Base-by-base conservation (phyloP, 2,888 invertebrate species). In the Phengaris alcon region DNA sequence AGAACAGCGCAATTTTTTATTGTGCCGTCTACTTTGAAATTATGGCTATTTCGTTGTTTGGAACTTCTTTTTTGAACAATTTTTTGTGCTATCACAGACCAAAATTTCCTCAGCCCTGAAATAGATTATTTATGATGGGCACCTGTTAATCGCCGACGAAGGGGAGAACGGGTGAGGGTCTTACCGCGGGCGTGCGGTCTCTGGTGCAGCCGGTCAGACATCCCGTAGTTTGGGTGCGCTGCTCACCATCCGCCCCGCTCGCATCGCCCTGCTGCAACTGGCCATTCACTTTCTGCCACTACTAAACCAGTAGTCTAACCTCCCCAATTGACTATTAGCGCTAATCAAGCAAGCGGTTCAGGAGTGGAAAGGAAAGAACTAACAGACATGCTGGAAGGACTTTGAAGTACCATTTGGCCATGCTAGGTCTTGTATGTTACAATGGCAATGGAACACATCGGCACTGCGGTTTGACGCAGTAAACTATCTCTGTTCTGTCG, bases 131-230 rank as follows among this genome's bases (percentile, higher is more conserved):
- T 10, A 64, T 8, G 22, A 22, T 22, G 35, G 64, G 22, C 7
- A 52, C 52, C 35, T 64, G 59, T 64, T 75, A 52, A 74, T 84
- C 82, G 80, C 78, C 80, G 82, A 81, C 75, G 68, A 73, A 35
- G 48, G 51, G 59, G 54, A 74, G 48, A 74, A 73, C 70, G 72
- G 73, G 75, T 51, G 70, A 81, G 82, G 35, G 64, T 84, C 96
- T 96, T 95, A 96, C 96, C 95, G 95, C 95, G 83, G 96, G 96
- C 90, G 95, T 95, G 88, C 96, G 95, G 82, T 95, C 95, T 84
- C 96, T 95, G 87, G 95, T 94, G 93, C 96, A 96, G 88, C 96
- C 95, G 87, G 94, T 94, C 86, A 96, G 94, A 90, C 96, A 96
- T 91, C 95, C 95, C 84, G 95, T 95, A 80, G 94, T 94, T 85